Evolutionary conservation across 2,113 vertebrate species (phyloP).

Genomic region (Malurus alboscapulatus): DNA sequence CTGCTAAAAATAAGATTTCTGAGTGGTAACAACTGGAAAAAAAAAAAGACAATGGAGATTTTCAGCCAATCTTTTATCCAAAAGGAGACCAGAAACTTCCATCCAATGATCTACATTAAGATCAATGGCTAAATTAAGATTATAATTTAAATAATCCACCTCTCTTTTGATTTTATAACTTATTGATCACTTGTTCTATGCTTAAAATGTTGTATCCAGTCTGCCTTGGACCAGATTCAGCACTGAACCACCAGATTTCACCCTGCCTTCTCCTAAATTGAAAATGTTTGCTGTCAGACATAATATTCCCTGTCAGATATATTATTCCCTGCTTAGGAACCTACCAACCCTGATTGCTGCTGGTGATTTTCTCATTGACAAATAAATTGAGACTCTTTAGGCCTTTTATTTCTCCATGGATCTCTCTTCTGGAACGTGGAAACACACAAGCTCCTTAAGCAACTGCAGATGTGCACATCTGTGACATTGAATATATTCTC

Average conservation of each 20-base stretch:
- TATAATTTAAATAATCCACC: background rate
- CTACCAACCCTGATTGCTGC: background rate
- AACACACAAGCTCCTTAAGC: background rate
- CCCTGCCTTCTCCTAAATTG: background rate
- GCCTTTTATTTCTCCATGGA: background rate
- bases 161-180: background rate
- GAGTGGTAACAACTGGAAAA: background rate
- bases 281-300: background rate
- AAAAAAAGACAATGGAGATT: background rate
- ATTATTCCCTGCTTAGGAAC: background rate
- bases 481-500: background rate
- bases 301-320: background rate
- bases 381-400: background rate
- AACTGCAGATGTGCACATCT: background rate
- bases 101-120: background rate
- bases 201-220: background rate
- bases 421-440: accelerated
- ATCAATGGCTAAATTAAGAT: background rate
- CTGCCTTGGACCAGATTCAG: background rate
- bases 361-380: background rate
- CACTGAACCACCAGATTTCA: background rate
- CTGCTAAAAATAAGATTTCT: conserved; percentile 32
- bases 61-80: background rate
- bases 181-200: background rate
- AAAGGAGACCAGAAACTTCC: background rate